Percentiles rank a stretch among this genome's conserved stretches.
Evolutionary conservation across 92 coral and sea anemone genomes (phyloP).

Genomic region (Diadumene lineata): DNA sequence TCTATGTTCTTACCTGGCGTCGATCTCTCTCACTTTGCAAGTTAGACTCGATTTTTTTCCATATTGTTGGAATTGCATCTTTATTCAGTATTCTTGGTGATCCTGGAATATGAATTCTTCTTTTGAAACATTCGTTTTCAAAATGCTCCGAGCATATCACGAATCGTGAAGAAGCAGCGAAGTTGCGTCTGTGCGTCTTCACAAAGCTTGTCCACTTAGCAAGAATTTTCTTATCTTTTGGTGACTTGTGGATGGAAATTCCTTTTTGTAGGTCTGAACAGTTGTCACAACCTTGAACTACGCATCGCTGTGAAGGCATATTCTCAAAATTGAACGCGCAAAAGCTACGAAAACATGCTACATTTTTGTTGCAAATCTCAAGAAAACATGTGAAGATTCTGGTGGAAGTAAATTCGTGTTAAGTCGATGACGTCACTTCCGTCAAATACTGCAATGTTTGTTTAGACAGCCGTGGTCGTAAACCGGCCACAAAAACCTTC

Average conservation of each 20-base stretch:
- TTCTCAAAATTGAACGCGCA: no score
- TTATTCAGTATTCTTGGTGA: conserved; percentile 4
- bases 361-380: no score
- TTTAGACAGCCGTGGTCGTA: no score
- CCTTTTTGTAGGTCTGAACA: conserved; percentile 11
- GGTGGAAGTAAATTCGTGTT: not conserved
- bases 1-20: no score
- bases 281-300: conserved; percentile 46
- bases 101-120: conserved; percentile 25
- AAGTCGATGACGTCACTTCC: conserved; percentile 4
- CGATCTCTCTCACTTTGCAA: conserved; percentile 6
- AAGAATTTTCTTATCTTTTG: not conserved
- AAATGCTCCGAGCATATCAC: conserved; percentile 39
- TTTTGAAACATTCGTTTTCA: conserved; percentile 25
- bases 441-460: not conserved
- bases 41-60: conserved; percentile 21
- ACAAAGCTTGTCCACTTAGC: conserved; percentile 30
- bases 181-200: conserved; percentile 23
- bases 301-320: conserved; percentile 32
- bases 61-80: conserved; percentile 27
- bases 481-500: not conserved
- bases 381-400: not conserved
- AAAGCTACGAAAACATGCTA: no score
- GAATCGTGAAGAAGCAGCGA: conserved; percentile 31
- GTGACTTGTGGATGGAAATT: conserved; percentile 31